phyloP scores from a whole-genome alignment of 2,113 vertebrate species.

The human region GRCh38 chr5:195001-195500 shows the following conservation, averaged over 20 bases:
- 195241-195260: constrained; percentile 92
- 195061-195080: constrained; percentile 92
- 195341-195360: constrained; percentile 74
- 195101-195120: constrained; percentile 87
- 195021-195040: constrained; percentile 86
- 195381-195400: not conserved
- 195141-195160: constrained; percentile 90
- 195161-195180: constrained; percentile 83
- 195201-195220: constrained; percentile 87
- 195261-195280: constrained; percentile 94
- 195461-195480: not conserved
- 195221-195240: constrained; percentile 90
- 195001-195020: constrained; percentile 88
- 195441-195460: not conserved
- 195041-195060: constrained; percentile 85
- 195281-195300: constrained; percentile 89
- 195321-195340: constrained; percentile 87
- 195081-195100: constrained; percentile 95
- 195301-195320: constrained; percentile 90
- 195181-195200: constrained; percentile 85
- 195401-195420: not conserved
- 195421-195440: not conserved
- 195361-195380: not conserved
- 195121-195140: constrained; percentile 87
- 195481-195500: not conserved